Evolutionary conservation across 2,888 invertebrate genomes (phyloP).

Genomic region (Hirtodrosophila duncani): DNA sequence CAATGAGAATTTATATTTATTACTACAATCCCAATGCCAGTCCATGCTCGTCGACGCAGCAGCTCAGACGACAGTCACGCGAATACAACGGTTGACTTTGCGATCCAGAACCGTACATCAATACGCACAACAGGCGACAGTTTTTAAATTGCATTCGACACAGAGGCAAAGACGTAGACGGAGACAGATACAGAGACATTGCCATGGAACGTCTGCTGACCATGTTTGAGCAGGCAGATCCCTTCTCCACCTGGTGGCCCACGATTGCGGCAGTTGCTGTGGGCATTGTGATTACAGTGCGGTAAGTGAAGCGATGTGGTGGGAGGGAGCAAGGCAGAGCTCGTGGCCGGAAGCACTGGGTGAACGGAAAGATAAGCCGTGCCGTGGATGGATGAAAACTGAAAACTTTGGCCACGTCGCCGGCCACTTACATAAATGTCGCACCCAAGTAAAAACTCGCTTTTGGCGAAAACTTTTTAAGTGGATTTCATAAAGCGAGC

Average conservation of each 20-base stretch:
- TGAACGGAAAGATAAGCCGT: slow-evolving; percentile 44
- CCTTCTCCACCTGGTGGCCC: slow-evolving; percentile 80
- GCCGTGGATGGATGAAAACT: slow-evolving; percentile 1
- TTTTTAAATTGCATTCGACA: slow-evolving; percentile 16
- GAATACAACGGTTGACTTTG: too few species aligned
- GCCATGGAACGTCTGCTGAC: slow-evolving; percentile 75
- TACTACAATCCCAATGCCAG: slow-evolving; percentile 52
- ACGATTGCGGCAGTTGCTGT: slow-evolving; percentile 79
- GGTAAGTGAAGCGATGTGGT: slow-evolving; percentile 78
- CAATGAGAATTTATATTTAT: slow-evolving; percentile 61
- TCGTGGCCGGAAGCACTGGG: too few species aligned
- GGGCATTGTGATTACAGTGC: slow-evolving; percentile 79
- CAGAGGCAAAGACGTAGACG: background rate
- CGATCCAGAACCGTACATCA: slow-evolving; percentile 33
- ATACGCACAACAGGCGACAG: slow-evolving; percentile 16
- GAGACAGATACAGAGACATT: background rate
- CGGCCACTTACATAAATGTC: slow-evolving; percentile 63
- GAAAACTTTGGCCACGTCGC: slow-evolving; percentile 48
- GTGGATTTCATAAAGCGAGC: slow-evolving; percentile 56
- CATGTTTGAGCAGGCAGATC: slow-evolving; percentile 77
- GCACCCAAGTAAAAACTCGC: slow-evolving; percentile 42
- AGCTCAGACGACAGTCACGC: slow-evolving; percentile 30
- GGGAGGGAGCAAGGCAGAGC: too few species aligned
- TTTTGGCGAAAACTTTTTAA: slow-evolving; percentile 59
- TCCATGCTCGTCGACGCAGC: slow-evolving; percentile 35